phyloP scores from a whole-genome alignment of 2,888 invertebrate species.

The Nomada ferruginata region DNA sequence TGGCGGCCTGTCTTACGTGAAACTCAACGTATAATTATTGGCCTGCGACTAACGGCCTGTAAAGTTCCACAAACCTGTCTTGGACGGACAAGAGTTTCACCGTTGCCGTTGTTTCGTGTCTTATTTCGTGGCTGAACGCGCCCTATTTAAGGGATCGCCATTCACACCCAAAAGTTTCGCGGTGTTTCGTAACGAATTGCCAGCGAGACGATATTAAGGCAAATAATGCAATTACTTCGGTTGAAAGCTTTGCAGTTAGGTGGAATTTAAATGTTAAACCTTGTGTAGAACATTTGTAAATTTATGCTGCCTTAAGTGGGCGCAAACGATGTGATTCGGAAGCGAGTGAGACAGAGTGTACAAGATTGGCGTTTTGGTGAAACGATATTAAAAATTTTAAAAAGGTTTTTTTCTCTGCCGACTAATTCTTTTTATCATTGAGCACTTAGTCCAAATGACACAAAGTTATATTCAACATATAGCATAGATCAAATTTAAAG shows the following conservation, averaged over 20 bases:
- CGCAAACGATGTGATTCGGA: too few relatives aligned
- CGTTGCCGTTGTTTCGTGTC: constrained; percentile 56
- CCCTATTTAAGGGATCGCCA: constrained; percentile 52
- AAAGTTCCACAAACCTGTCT: constrained; percentile 13
- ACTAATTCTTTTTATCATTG: too few relatives aligned
- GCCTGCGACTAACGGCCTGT: constrained; percentile 45
- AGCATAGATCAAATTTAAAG: too few relatives aligned
- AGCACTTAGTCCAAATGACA: too few relatives aligned
- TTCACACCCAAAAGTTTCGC: constrained; percentile 59
- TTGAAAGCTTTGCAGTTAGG: neutral
- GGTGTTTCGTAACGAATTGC: constrained; percentile 45
- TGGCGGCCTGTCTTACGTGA: constrained; percentile 72
- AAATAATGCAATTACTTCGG: constrained; percentile 1
- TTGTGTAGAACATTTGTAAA: too few relatives aligned
- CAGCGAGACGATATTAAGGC: constrained; percentile 36
- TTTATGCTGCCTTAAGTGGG: too few relatives aligned
- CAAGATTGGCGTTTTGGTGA: too few relatives aligned
- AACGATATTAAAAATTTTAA: too few relatives aligned
- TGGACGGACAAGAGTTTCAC: constrained; percentile 59
- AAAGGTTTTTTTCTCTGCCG: too few relatives aligned
- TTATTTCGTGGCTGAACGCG: constrained; percentile 70
- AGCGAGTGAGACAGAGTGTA: too few relatives aligned
- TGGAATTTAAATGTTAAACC: neutral
- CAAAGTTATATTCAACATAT: too few relatives aligned
- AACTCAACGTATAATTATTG: constrained; percentile 75